Evolutionary conservation across 2,113 vertebrate species (phyloP).

Genomic region (Silurus glanis): DNA sequence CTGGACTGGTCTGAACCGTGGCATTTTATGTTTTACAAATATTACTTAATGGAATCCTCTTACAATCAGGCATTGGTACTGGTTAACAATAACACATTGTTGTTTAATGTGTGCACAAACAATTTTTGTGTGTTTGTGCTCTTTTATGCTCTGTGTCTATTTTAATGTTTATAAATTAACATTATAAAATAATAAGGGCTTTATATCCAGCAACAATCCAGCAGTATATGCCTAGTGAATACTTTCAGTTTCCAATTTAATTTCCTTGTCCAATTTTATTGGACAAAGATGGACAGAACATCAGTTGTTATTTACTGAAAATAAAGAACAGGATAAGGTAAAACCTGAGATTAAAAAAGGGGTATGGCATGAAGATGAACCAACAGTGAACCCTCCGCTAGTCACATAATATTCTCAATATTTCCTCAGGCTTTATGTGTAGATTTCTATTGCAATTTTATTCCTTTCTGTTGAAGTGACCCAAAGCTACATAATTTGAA

Average conservation of each 20-base stretch:
- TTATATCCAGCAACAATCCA: neutral
- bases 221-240: neutral
- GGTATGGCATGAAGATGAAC: neutral
- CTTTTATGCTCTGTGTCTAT: too few species aligned
- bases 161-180: too few species aligned
- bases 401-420: neutral
- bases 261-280: neutral
- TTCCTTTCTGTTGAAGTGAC: neutral
- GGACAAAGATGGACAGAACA: neutral
- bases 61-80: too few species aligned
- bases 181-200: too few species aligned
- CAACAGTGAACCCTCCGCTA: neutral
- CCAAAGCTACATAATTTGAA: conserved; percentile 31
- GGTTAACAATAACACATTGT: too few species aligned
- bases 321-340: neutral
- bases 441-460: neutral
- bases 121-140: too few species aligned
- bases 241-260: neutral
- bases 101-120: too few species aligned
- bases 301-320: neutral
- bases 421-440: neutral
- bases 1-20: neutral
- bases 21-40: too few species aligned
- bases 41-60: too few species aligned
- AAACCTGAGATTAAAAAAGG: neutral